Evolutionary conservation across 2,888 invertebrate genomes (phyloP).

Genomic region (Melikaiella ostensackeni): DNA sequence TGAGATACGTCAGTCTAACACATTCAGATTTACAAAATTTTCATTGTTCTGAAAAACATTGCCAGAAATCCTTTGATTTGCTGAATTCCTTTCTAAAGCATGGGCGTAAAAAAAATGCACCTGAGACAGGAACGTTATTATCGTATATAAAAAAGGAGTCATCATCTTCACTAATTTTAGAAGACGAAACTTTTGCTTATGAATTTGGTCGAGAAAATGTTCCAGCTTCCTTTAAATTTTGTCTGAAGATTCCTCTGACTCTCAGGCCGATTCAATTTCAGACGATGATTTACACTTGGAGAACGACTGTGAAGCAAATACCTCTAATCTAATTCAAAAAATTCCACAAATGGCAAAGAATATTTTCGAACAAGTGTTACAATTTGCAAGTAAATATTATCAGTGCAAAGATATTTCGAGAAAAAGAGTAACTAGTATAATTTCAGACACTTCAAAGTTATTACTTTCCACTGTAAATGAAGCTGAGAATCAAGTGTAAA

Average conservation of each 20-base stretch:
- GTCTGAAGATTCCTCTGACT: background rate
- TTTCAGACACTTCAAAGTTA: slow-evolving; percentile 24
- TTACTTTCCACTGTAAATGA: slow-evolving; percentile 12
- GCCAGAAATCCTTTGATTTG: slow-evolving; percentile 1
- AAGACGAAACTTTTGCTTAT: background rate
- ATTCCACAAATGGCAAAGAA: background rate
- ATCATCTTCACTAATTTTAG: background rate
- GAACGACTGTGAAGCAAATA: slow-evolving; percentile 48
- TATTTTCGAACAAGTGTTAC: background rate
- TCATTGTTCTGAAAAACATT: slow-evolving; percentile 7
- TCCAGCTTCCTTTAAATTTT: background rate
- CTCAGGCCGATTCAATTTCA: background rate
- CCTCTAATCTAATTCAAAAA: background rate
- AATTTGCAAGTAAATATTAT: background rate
- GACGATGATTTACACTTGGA: background rate
- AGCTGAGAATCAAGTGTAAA: slow-evolving; percentile 27
- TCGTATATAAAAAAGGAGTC: background rate
- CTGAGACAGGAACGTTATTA: background rate
- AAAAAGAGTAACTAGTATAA: background rate
- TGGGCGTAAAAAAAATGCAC: slow-evolving; percentile 12
- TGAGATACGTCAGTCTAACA: slow-evolving; percentile 26
- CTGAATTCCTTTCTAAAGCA: slow-evolving; percentile 17
- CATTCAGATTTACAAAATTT: slow-evolving; percentile 29
- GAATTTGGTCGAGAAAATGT: background rate
- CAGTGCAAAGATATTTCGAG: background rate